Evolutionary conservation across 2,113 vertebrate species (phyloP), one percentile per base, ranked within the genome.

Genomic region (Prunella himalayana): DNA sequence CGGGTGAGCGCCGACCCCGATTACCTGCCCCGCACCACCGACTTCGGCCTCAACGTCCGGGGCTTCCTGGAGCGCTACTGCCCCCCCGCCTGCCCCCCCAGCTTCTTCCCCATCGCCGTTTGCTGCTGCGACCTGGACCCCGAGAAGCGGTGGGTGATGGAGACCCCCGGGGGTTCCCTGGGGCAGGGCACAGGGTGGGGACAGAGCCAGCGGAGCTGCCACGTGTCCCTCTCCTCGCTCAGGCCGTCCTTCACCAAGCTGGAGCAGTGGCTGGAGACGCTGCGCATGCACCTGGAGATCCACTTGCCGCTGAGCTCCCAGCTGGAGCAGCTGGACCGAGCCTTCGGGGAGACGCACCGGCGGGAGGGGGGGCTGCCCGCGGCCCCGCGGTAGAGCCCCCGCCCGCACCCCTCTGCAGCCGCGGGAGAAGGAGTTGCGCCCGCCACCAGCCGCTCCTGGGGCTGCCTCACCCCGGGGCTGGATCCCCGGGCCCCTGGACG

Each of bases 1-100:
- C 98, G 99, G 65, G 99, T 99, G 90, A 99, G 98, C 1, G 99
- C 99, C 4, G 99, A 99, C 97, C 99, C 99, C 0, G 99, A 99
- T 97, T 99, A 99, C 97, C 98, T 99, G 92, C 99, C 99, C 76
- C 98, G 99, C 54, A 99, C 99, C 35, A 98, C 97, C 17, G 99
- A 99, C 96, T 99, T 99, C 1, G 99, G 99, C 77, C 98, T 99
- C 97, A 99, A 99, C 1, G 97, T 99, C 60, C 97, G 98, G 28
- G 99, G 98, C 42, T 99, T 99, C 97, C 96, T 99, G 98, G 99
- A 99, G 88, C 98, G 99, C 66, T 99, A 98, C 96, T 99, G 98
- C 72, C 99, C 99, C 30, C 84, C 98, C 0, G 78, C 98, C 80
- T 99, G 99, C 79, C 99, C 99, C 30, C 94, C 97, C 0, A 98